phyloP scores from a whole-genome alignment of 2,797 vertebrate genomes.

The Danio choprae region DNA sequence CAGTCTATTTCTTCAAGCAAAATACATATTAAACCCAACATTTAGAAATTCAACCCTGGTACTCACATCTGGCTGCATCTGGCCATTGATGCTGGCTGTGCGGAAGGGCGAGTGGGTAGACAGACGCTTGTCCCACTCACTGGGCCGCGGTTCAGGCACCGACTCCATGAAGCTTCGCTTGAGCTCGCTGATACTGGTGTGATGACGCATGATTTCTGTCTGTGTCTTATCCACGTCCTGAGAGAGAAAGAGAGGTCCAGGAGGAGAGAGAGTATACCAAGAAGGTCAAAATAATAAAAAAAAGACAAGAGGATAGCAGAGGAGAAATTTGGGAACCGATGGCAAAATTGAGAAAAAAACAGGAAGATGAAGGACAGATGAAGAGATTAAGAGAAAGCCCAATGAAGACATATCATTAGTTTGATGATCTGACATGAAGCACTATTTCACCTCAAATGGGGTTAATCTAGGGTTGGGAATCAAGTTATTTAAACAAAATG shows the following conservation, averaged over 20 bases:
- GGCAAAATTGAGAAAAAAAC: not conserved
- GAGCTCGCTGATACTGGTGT: conserved; percentile 95
- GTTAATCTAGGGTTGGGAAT: conserved; percentile 6
- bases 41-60: not conserved
- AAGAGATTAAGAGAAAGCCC: conserved; percentile 1
- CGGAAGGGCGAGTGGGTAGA: conserved; percentile 95
- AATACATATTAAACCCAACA: not conserved
- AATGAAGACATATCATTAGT: conserved; percentile 19
- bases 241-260: conserved; percentile 5
- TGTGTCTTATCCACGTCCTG: conserved; percentile 97
- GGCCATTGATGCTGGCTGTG: conserved; percentile 89
- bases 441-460: not conserved
- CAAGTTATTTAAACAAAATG: not conserved
- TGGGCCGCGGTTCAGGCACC: conserved; percentile 89
- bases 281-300: conserved; percentile 2
- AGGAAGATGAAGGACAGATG: not conserved
- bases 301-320: not conserved
- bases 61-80: conserved; percentile 91
- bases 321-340: not conserved
- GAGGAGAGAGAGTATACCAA: not conserved
- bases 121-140: conserved; percentile 98
- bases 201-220: conserved; percentile 94
- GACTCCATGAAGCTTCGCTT: conserved; percentile 99
- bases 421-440: not conserved
- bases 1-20: not conserved